A percentile compares a stretch with the other conserved stretches of the same genome.
Evolutionary conservation across 2,113 vertebrate species (phyloP).

Genomic region (Myxocyprinus asiaticus): DNA sequence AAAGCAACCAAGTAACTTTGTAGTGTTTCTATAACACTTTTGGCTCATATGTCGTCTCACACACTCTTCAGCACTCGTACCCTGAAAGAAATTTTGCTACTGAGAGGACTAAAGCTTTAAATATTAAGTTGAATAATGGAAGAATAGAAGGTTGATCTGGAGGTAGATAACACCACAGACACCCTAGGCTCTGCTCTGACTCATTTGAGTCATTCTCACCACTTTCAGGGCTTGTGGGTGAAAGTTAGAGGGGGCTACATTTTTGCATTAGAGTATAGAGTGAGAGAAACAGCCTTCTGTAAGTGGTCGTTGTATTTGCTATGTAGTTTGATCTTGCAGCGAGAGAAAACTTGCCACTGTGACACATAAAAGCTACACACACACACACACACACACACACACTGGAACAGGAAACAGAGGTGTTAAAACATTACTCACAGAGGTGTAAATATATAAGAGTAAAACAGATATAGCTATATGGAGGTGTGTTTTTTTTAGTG

Average conservation of each 20-base stretch:
- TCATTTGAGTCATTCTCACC: constrained; percentile 28
- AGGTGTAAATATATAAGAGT: constrained; percentile 43
- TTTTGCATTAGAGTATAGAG: neutral
- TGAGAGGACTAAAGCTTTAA: no score
- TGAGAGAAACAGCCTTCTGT: neutral
- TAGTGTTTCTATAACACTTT: no score
- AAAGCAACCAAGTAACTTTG: no score
- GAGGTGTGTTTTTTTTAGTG: constrained; percentile 17
- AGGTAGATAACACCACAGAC: constrained; percentile 31
- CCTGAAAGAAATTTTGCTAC: no score
- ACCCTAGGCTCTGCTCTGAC: constrained; percentile 41
- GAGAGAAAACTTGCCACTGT: constrained; percentile 28
- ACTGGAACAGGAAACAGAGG: constrained; percentile 54
- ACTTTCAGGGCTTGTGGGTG: constrained; percentile 28
- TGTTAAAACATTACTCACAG: constrained; percentile 54
- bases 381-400: neutral
- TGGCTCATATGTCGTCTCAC: no score
- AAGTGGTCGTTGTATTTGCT: constrained; percentile 46
- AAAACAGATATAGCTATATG: neutral
- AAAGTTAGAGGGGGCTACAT: constrained; percentile 36
- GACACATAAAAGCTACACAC: constrained; percentile 28
- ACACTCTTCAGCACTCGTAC: no score
- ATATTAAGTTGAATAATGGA: constrained; percentile 36
- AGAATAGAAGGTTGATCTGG: constrained; percentile 38
- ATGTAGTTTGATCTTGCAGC: constrained; percentile 43